These are phyloP conservation scores for Enteromius anoplus DNA, from an alignment of 2,797 vertebrate species.

Conservation along the genomic window DNA sequence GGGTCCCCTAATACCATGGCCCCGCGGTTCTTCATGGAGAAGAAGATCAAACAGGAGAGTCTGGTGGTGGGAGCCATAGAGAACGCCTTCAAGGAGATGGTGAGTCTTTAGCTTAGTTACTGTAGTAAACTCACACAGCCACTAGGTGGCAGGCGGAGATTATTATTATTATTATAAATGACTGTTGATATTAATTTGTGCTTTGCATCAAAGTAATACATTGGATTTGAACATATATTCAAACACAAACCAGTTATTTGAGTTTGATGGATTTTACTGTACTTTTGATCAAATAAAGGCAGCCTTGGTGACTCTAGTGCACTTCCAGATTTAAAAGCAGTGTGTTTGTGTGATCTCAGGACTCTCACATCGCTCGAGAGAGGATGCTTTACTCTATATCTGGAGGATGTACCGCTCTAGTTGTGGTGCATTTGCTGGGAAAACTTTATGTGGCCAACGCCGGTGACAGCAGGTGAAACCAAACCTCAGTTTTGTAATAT, in stretches of 20 bases:
- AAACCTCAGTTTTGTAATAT: not conserved
- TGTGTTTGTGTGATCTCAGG: constrained; percentile 73
- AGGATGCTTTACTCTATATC: constrained; percentile 87
- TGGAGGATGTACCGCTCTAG: constrained; percentile 94
- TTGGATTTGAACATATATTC: not conserved
- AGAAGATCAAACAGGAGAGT: constrained; percentile 93
- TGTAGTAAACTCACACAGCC: not conserved
- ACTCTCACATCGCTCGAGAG: constrained; percentile 91
- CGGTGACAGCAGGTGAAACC: constrained; percentile 92
- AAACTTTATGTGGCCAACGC: constrained; percentile 96
- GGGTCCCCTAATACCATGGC: constrained; percentile 87
- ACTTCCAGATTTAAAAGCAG: not conserved
- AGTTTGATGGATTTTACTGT: not conserved
- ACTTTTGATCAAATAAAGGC: not conserved
- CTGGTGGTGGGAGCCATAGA: constrained; percentile 94
- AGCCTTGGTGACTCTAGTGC: not conserved
- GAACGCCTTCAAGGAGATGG: constrained; percentile 97
- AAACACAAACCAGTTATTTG: not conserved
- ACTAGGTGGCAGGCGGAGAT: constrained; percentile 35
- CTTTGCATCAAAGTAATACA: not conserved
- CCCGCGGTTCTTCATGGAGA: constrained; percentile 93
- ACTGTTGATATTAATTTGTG: not conserved
- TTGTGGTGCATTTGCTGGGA: constrained; percentile 85
- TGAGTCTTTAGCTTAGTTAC: constrained; percentile 66
- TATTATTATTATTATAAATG: too few species aligned